phyloP scores from a whole-genome alignment of 2,888 invertebrate species.

The Allolobophora icterica region DNA sequence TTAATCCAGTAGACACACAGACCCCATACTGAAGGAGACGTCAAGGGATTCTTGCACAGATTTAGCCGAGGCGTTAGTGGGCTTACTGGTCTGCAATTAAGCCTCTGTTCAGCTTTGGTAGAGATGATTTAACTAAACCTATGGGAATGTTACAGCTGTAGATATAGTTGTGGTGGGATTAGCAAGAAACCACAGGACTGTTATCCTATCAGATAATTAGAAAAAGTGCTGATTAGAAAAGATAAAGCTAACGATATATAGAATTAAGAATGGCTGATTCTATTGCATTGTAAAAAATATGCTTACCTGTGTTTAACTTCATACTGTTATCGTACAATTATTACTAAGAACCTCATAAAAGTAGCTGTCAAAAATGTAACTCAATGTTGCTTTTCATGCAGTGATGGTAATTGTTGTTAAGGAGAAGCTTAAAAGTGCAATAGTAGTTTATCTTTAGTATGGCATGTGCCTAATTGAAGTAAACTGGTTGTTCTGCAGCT shows the following conservation, averaged over 20 bases:
- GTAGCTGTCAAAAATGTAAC: not conserved
- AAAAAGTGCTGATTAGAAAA: no score
- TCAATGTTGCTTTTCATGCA: not conserved
- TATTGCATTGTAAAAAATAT: not conserved
- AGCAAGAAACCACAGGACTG: no score
- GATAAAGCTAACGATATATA: no score
- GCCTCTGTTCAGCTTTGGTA: no score
- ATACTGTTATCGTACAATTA: not conserved
- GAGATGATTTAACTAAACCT: no score
- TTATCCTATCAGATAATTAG: no score
- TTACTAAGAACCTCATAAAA: no score
- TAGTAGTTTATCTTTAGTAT: not conserved
- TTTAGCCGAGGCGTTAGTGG: not conserved
- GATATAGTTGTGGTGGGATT: no score
- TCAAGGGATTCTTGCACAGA: not conserved
- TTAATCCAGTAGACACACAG: not conserved
- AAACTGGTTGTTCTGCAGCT: not conserved
- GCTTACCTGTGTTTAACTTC: not conserved
- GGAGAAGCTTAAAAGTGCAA: not conserved
- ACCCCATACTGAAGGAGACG: not conserved
- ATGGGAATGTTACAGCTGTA: no score
- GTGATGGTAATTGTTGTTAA: not conserved
- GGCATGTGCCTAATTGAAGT: not conserved
- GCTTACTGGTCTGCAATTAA: no score
- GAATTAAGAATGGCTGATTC: no score